These are phyloP conservation scores for Caenorhabditis wallacei DNA, from an alignment of 2,888 invertebrate species.

Conservation along the genomic window DNA sequence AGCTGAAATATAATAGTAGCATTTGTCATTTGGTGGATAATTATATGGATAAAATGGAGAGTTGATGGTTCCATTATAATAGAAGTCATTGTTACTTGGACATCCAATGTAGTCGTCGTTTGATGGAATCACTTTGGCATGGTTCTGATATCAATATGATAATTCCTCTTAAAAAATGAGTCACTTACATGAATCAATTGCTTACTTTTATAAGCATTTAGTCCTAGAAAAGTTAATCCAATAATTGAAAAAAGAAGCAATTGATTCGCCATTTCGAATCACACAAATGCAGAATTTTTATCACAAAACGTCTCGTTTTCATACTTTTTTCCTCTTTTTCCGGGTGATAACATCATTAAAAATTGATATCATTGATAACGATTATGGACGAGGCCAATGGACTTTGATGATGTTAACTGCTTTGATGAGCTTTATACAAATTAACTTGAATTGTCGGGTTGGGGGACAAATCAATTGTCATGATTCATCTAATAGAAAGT, in stretches of 20 bases:
- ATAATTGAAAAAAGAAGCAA: constrained; percentile 15
- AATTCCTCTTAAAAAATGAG: neutral
- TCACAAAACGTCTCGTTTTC: constrained; percentile 10
- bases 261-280: constrained; percentile 16
- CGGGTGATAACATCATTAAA: constrained; percentile 30
- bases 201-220: neutral
- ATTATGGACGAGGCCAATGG: constrained; percentile 34
- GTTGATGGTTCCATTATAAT: constrained; percentile 69
- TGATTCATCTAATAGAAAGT: too few species aligned
- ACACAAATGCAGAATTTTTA: constrained; percentile 41
- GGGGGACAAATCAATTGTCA: too few species aligned
- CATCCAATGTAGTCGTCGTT: constrained; percentile 69
- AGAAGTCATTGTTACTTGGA: constrained; percentile 74
- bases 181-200: constrained; percentile 24
- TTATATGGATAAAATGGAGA: constrained; percentile 70
- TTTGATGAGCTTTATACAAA: too few species aligned
- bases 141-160: constrained; percentile 28
- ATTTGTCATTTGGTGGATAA: constrained; percentile 72
- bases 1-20: constrained; percentile 72
- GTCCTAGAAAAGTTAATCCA: constrained; percentile 10
- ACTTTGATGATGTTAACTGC: constrained; percentile 32
- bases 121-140: constrained; percentile 15
- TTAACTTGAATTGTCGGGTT: too few species aligned
- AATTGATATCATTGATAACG: constrained; percentile 31
- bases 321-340: constrained; percentile 18